Conservation (phyloP, 2,113 vertebrate species). For the Oophaga pumilio region DNA sequence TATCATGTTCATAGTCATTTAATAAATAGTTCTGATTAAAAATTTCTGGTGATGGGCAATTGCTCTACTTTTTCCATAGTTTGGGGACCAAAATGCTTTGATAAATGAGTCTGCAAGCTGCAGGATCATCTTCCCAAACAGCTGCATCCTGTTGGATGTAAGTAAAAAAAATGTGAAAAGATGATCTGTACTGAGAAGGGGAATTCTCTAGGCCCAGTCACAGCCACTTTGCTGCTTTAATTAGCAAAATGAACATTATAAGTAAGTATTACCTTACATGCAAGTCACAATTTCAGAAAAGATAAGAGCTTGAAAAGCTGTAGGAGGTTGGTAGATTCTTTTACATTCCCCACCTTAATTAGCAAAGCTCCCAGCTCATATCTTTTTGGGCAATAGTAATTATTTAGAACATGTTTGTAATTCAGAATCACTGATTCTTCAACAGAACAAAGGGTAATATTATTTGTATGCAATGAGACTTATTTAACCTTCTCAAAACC, state of each 20-base stretch:
- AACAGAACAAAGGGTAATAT: neutral
- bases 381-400: neutral
- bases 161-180: slow-evolving; percentile 34
- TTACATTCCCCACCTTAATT: neutral
- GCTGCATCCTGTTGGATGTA: slow-evolving; percentile 54
- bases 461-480: neutral
- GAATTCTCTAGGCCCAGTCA: neutral
- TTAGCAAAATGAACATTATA: neutral
- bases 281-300: too few relatives aligned
- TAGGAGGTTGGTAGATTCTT: neutral
- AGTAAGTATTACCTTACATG: neutral
- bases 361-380: neutral
- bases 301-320: neutral
- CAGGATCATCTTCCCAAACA: slow-evolving; percentile 51
- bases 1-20: neutral
- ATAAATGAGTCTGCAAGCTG: slow-evolving; percentile 44
- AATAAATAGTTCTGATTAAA: neutral
- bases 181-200: slow-evolving; percentile 44
- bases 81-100: slow-evolving; percentile 39
- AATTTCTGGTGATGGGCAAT: neutral
- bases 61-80: slow-evolving; percentile 26
- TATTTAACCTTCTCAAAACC: neutral
- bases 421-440: neutral
- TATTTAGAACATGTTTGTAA: neutral
- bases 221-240: neutral